Conservation (phyloP, 2,113 vertebrate genomes). For the Protobothrops flavoviridis region DNA sequence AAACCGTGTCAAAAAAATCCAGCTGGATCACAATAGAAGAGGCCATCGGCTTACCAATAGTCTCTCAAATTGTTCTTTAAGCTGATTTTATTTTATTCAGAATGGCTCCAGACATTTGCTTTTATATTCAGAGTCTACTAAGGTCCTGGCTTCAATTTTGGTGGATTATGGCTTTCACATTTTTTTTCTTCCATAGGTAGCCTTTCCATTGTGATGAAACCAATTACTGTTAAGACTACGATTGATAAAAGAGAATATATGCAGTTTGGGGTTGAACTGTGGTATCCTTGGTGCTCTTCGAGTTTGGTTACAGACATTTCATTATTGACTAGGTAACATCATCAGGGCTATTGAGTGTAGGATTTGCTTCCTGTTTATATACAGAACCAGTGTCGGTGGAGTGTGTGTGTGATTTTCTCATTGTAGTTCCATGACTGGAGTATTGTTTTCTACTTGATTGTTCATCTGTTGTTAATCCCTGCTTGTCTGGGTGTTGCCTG, state of each 20-base stretch:
- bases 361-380: not conserved
- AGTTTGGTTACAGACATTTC: not conserved
- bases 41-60: not conserved
- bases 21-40: not conserved
- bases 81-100: not conserved
- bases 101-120: not conserved
- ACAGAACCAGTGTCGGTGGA: not conserved
- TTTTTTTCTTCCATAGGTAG: not conserved
- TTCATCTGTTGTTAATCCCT: not conserved
- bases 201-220: not conserved
- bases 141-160: not conserved
- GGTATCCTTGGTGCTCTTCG: not conserved
- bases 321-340: not conserved
- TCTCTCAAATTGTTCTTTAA: not conserved
- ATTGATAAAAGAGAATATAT: not conserved
- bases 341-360: not conserved
- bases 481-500: not conserved
- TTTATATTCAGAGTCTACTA: not conserved
- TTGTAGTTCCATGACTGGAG: not conserved
- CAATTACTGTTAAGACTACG: too few species aligned
- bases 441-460: not conserved
- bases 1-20: constrained; percentile 1
- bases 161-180: not conserved
- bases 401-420: not conserved
- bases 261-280: not conserved